Base-by-base conservation (phyloP, 2,113 vertebrate genomes). In the Grus americana region DNA sequence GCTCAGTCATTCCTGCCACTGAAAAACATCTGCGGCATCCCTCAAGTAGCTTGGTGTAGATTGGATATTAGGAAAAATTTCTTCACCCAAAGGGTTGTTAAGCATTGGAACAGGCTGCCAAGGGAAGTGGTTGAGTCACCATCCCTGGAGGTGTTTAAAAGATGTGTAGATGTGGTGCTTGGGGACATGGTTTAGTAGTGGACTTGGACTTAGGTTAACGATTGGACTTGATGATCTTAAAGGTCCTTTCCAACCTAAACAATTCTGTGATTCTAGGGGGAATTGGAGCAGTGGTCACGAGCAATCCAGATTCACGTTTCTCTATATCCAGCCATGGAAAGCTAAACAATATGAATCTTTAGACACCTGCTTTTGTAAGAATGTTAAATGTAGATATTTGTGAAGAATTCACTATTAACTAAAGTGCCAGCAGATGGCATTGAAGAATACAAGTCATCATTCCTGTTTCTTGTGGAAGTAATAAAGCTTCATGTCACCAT, bases 401-500 rank as follows among this genome's bases (percentile, higher is more conserved):
- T 89, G 14, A 61, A 89, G 34, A 82, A 62, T 23, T 71, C 66
- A 79, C 74, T 89, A 59, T 92, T 89, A 74, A 92, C 73, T 67
- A 67, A 76, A 85, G 61, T 85, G 40, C 88, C 93, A 95, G 95
- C 73, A 96, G 93, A 80, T 96, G 92, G 90, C 95, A 97, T 91
- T 94, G 82, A 96, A 96, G 95, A 93, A 96, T 93, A 74, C 86
- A 59, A 34, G 59, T 82, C 73, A 71, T 78, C 38, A 38, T 46
- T 79, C 38, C 59, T 59, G 49, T n/a, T 79, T 86, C 67, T 82
- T 59, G 44, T 61, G 72, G 78, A 72, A 88, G 22, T 36, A 59
- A 18, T 38, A 55, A 55, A 16, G 10, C 18, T 90, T 74, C 29
- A 12, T 58, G 20, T 34, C 34, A 55, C 26, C 18, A 6, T 2